phyloP scores from a whole-genome alignment of 2,888 invertebrate species.

The Xanthia icteritia region DNA sequence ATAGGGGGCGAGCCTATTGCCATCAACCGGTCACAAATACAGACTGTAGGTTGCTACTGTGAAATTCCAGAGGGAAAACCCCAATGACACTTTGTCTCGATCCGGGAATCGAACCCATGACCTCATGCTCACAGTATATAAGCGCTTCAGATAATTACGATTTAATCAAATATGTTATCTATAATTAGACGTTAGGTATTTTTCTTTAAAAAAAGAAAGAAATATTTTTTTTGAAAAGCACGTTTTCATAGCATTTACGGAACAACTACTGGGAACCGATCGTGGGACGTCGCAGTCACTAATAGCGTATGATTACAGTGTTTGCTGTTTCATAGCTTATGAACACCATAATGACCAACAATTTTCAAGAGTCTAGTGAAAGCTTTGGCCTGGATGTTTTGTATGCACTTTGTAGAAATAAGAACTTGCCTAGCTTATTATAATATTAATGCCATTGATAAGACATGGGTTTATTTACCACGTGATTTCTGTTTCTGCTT shows the following conservation, averaged over 20 bases:
- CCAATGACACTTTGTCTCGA: no score
- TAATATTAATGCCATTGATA: background rate
- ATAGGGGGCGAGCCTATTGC: background rate
- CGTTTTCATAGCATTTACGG: constrained; percentile 19
- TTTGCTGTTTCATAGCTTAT: constrained; percentile 45
- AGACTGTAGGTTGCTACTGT: background rate
- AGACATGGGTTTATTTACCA: no score
- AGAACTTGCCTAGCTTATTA: background rate
- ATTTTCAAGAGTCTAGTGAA: constrained; percentile 35
- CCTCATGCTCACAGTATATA: no score
- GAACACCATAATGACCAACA: constrained; percentile 43
- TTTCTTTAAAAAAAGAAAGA: no score
- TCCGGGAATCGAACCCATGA: no score
- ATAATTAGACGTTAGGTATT: background rate
- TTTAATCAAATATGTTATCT: background rate
- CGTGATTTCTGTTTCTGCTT: no score
- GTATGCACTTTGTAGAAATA: background rate
- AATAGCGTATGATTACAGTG: constrained; percentile 45
- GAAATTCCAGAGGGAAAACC: no score
- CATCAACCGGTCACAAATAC: background rate
- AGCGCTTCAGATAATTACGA: no score
- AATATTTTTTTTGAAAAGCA: no score
- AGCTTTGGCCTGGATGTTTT: constrained; percentile 10
- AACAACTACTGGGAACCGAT: constrained; percentile 48
- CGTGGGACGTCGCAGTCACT: constrained; percentile 42